phyloP scores from a whole-genome alignment of 2,113 vertebrate genomes.

The Poicephalus gulielmi region DNA sequence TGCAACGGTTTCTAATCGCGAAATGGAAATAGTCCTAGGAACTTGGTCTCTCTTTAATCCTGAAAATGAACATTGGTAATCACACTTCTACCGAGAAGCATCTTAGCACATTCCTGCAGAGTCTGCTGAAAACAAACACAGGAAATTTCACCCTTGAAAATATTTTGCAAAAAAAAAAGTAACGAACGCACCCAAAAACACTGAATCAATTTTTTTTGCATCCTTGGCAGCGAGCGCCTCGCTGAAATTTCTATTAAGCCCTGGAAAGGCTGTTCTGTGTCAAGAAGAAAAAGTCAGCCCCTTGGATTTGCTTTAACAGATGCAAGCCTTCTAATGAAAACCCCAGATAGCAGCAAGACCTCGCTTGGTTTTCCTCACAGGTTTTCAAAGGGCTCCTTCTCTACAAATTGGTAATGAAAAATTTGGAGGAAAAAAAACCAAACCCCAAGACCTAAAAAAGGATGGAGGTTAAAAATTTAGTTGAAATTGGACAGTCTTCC shows the following conservation, averaged over 20 bases:
- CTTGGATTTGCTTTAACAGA: slow-evolving; percentile 2
- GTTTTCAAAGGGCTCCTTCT: background rate
- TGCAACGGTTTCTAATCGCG: background rate
- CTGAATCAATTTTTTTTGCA: slow-evolving; percentile 31
- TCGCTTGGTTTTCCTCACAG: background rate
- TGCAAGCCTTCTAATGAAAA: background rate
- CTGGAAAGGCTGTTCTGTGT: slow-evolving; percentile 3
- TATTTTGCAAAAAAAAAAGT: background rate
- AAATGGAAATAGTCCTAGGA: background rate
- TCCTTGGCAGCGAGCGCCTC: background rate
- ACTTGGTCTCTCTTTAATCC: background rate
- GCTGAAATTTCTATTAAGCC: slow-evolving; percentile 8
- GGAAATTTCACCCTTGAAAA: background rate
- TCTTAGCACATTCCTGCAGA: slow-evolving; percentile 6
- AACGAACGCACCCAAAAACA: background rate
- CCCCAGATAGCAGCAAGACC: background rate
- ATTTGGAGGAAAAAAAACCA: no score
- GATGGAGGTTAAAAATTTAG: background rate
- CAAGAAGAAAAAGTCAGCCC: background rate
- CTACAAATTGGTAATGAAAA: background rate
- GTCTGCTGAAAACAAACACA: background rate
- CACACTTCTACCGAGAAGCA: background rate
- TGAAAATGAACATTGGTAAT: slow-evolving; percentile 16
- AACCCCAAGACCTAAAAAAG: background rate
- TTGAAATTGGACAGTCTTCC: background rate